Evolutionary conservation across 1,140 invertebrate species (phyloP).

Genomic region (Panagrolaimus sp.): DNA sequence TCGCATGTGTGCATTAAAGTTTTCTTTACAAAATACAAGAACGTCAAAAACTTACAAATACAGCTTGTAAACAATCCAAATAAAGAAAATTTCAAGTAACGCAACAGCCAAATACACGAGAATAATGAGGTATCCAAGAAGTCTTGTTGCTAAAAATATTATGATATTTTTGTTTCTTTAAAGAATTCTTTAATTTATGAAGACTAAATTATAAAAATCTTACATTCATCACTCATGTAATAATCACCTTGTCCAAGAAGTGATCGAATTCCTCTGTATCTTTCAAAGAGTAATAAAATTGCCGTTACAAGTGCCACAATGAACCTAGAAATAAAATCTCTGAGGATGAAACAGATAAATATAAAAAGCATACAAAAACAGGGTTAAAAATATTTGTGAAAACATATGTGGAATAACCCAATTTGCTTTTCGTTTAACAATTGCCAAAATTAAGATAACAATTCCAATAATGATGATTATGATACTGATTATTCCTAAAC

Average conservation of each 20-base stretch:
- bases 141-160: conserved; percentile 45
- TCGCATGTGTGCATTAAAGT: too few relatives aligned
- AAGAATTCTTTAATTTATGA: too few relatives aligned
- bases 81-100: conserved; percentile 54
- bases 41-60: conserved; percentile 49
- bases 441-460: conserved; percentile 50
- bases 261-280: conserved; percentile 50
- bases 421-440: conserved; percentile 53
- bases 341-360: too few relatives aligned
- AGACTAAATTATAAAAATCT: conserved; percentile 17
- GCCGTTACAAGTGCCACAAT: conserved; percentile 53
- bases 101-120: conserved; percentile 54
- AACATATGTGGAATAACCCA: conserved; percentile 51
- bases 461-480: conserved; percentile 56
- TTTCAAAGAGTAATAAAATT: conserved; percentile 50
- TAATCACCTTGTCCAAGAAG: conserved; percentile 55
- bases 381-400: conserved; percentile 57
- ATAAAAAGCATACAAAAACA: conserved; percentile 34
- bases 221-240: conserved; percentile 56
- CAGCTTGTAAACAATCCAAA: conserved; percentile 55
- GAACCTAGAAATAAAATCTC: conserved; percentile 22
- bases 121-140: conserved; percentile 52
- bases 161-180: neutral
- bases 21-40: too few relatives aligned
- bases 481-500: conserved; percentile 50